Conservation (phyloP, 2,888 invertebrate species). For the Cloeon dipterum region DNA sequence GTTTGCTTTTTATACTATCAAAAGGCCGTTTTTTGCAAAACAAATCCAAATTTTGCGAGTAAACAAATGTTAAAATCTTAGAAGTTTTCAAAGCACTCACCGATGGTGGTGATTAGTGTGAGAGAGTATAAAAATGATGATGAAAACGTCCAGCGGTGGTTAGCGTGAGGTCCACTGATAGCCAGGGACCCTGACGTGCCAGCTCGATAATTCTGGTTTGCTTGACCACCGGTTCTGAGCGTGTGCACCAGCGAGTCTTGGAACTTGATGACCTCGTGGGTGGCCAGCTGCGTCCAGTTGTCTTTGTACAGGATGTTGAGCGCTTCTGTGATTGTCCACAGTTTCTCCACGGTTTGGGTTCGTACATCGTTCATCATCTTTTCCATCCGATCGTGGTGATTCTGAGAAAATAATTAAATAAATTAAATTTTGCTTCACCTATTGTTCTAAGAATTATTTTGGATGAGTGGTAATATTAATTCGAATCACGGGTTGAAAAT, state of each 20-base stretch:
- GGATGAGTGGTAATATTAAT: too few species aligned
- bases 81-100: too few species aligned
- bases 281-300: slow-evolving; percentile 75
- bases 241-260: slow-evolving; percentile 25
- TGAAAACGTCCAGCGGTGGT: slow-evolving; percentile 70
- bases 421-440: too few species aligned
- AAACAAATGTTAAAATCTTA: too few species aligned
- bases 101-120: slow-evolving; percentile 84
- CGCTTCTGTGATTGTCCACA: slow-evolving; percentile 71
- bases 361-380: slow-evolving; percentile 29
- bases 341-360: slow-evolving; percentile 48
- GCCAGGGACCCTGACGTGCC: background rate
- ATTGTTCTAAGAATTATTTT: too few species aligned
- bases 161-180: background rate
- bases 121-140: slow-evolving; percentile 81
- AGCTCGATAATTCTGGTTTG: background rate
- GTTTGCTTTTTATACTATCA: too few species aligned
- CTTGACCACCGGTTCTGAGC: background rate
- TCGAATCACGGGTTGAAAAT: too few species aligned
- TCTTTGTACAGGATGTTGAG: slow-evolving; percentile 74
- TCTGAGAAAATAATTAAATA: too few species aligned
- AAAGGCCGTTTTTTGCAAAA: too few species aligned
- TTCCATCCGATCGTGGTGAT: background rate
- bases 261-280: slow-evolving; percentile 67
- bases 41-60: too few species aligned